Evolutionary conservation across 2,888 invertebrate genomes (phyloP).

Genomic region (Tiliacea citrago): DNA sequence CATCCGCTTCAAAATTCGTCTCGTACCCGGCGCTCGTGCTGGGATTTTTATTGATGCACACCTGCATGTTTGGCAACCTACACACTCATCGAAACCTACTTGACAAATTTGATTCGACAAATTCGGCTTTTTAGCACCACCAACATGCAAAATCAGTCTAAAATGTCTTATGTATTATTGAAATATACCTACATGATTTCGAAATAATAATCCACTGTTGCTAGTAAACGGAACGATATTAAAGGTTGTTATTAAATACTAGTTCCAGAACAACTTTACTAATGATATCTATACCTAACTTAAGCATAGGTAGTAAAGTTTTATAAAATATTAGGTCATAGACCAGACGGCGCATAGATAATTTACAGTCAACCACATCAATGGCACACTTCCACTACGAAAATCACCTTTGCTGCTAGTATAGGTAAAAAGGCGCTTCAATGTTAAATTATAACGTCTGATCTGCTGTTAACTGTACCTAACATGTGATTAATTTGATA

Average conservation of each 20-base stretch:
- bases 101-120: conserved; percentile 60
- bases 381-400: no score
- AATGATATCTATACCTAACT: conserved; percentile 29
- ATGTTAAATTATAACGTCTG: not conserved
- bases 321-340: conserved; percentile 30
- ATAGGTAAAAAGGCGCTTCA: not conserved
- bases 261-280: conserved; percentile 40
- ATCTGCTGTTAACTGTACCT: not conserved
- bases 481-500: conserved; percentile 18
- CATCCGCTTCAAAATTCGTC: conserved; percentile 54
- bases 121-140: conserved; percentile 61
- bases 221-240: conserved; percentile 33
- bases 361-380: not conserved
- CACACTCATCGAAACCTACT: conserved; percentile 32
- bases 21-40: conserved; percentile 65
- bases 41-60: conserved; percentile 71
- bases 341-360: conserved; percentile 1
- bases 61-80: conserved; percentile 58
- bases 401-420: not conserved
- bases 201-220: conserved; percentile 54
- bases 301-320: conserved; percentile 23
- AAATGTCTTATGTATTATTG: conserved; percentile 47
- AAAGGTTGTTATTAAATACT: conserved; percentile 50
- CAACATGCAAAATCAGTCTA: conserved; percentile 57
- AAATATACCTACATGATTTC: conserved; percentile 49